These are phyloP conservation scores for Archocentrus centrarchus DNA, from an alignment of 2,113 vertebrate genomes.

Conservation along the genomic window DNA sequence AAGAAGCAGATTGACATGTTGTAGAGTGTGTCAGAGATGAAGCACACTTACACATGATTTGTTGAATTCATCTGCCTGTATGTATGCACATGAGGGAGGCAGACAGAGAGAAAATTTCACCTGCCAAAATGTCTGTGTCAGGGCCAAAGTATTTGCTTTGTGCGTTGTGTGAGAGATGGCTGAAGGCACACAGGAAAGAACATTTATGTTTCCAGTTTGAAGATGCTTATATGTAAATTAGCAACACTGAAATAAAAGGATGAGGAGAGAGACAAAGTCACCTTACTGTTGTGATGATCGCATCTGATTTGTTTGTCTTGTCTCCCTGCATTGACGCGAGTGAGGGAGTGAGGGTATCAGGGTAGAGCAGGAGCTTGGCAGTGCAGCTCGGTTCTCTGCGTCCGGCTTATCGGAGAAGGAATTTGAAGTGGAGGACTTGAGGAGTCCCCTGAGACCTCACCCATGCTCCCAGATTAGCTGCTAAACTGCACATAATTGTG, in stretches of 20 bases:
- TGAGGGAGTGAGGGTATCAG: constrained; percentile 32
- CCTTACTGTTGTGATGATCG: neutral
- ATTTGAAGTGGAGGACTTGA: constrained; percentile 89
- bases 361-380: constrained; percentile 63
- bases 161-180: constrained; percentile 32
- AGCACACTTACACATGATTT: constrained; percentile 45
- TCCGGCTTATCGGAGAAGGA: constrained; percentile 89
- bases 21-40: constrained; percentile 42
- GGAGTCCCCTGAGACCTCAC: constrained; percentile 88
- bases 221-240: neutral
- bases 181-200: constrained; percentile 3
- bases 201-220: neutral
- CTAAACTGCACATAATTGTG: constrained; percentile 94
- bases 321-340: constrained; percentile 21
- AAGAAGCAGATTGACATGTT: constrained; percentile 52
- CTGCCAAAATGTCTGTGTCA: constrained; percentile 52
- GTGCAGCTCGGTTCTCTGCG: constrained; percentile 61
- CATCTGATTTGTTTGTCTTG: constrained; percentile 31
- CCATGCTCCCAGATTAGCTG: constrained; percentile 92
- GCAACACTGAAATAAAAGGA: constrained; percentile 14
- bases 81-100: constrained; percentile 22
- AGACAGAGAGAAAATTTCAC: constrained; percentile 49
- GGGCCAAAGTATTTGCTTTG: constrained; percentile 46
- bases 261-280: neutral
- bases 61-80: constrained; percentile 36